Base-by-base conservation (phyloP, 2,888 invertebrate species). In the Neocrepidodera transversa region DNA sequence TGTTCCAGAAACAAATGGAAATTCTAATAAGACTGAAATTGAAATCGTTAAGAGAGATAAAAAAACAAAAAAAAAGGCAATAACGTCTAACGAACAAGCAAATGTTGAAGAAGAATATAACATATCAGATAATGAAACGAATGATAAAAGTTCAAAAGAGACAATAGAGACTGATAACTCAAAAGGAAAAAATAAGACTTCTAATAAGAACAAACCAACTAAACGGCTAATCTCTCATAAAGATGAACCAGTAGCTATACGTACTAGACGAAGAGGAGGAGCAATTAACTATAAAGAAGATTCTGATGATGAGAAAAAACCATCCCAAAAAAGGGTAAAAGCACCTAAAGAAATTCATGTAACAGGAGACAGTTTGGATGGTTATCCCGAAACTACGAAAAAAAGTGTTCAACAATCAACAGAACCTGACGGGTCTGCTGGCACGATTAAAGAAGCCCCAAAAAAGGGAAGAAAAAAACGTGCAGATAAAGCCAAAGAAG, bases 301-400 rank as follows among this genome's bases (percentile, higher is more conserved):
- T 26, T 45, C 28, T 7, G 45, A 45, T 6, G 45, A 45, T 13
- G 45, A 45, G 14, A 11, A 18, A 6, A 26, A 45, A 26, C 23
- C 23, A 13, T 23, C 13, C 14, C n/a, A 10, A 26, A 45, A 26
- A 45, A 45, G 26, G 14, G 3, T 6, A 2, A 45, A 26, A 23
- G 26, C 23, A 10, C 11, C 20, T 7, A 42, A 32, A 32, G 47
- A 48, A 26, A 13, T 45, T 28, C 45, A 45, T 10, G 8, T 45
- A 13, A 45, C 45, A 8, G 45, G 45, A 1, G 47, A 48, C 7
- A 32, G 43, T 8, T 11, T n/a, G 4, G 42, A 42, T 26, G 26
- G 13, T 1, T 5, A 30, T 1, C 10, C 10, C 11, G 11, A 30
- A 28, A 28, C 28, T 10, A 28, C 6, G 8, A 28, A 28, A 10